phyloP scores from a whole-genome alignment of 1,140 invertebrate species.

The Lucilia cuprina region DNA sequence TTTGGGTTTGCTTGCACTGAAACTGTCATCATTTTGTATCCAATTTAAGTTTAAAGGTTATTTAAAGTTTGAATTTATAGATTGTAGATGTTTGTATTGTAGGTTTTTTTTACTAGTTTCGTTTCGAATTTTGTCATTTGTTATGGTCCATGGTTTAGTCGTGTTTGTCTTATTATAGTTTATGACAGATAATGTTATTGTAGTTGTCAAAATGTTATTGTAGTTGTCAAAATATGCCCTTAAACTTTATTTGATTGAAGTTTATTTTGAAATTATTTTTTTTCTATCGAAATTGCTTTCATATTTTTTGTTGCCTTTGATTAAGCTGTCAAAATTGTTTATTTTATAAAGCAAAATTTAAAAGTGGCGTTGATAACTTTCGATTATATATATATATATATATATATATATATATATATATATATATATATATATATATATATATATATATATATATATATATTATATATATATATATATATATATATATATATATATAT shows the following conservation, averaged over 20 bases:
- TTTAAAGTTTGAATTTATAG: not conserved
- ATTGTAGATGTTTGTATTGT: not conserved
- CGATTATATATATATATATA: too few species aligned
- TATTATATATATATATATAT: too few species aligned
- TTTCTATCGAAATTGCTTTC: not conserved
- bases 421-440: too few species aligned
- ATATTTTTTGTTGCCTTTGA: not conserved
- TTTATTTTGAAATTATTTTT: not conserved
- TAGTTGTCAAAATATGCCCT: constrained; percentile 11
- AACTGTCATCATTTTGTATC: constrained; percentile 29
- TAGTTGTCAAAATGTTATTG: not conserved
- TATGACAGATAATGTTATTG: not conserved
- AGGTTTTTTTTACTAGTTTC: not conserved
- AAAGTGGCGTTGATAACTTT: not conserved
- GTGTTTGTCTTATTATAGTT: not conserved
- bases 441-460: too few species aligned
- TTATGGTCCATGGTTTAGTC: not conserved
- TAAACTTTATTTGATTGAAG: constrained; percentile 20
- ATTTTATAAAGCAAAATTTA: not conserved
- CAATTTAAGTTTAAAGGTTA: constrained; percentile 29
- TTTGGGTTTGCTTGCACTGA: not conserved
- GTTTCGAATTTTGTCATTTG: not conserved
- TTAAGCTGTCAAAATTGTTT: constrained; percentile 2
- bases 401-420: too few species aligned
- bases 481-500: too few species aligned